Conservation (phyloP, 2,113 vertebrate species). For the Oxyura jamaicensis region DNA sequence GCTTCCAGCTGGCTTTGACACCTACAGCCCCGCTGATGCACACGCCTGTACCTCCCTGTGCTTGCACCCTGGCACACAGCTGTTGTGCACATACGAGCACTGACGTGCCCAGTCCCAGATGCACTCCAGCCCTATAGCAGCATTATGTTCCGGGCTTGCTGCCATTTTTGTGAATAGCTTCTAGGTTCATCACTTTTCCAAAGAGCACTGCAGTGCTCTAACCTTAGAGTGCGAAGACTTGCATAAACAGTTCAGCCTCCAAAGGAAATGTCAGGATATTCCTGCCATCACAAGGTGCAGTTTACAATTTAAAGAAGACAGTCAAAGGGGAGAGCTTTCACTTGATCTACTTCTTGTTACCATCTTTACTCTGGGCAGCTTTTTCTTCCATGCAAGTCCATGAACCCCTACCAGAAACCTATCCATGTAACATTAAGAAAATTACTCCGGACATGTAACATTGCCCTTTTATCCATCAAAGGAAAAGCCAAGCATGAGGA, state of each 20-base stretch:
- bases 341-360: background rate
- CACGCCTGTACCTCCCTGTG: background rate
- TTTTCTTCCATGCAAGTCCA: background rate
- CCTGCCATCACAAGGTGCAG: background rate
- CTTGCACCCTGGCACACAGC: background rate
- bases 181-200: background rate
- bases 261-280: background rate
- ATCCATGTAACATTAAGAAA: background rate
- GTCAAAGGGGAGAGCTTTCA: background rate
- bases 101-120: background rate
- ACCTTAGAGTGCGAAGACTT: background rate
- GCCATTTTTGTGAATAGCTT: background rate
- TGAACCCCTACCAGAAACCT: background rate
- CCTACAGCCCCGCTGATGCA: background rate
- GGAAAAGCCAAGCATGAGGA: background rate
- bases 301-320: background rate
- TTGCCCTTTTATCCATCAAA: background rate
- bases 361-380: background rate
- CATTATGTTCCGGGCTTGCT: background rate
- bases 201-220: background rate
- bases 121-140: background rate
- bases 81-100: fast-evolving
- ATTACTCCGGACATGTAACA: background rate
- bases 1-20: background rate
- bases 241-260: background rate